Base-by-base conservation (phyloP, 2,888 invertebrate genomes). In the Mythimna lalbum region DNA sequence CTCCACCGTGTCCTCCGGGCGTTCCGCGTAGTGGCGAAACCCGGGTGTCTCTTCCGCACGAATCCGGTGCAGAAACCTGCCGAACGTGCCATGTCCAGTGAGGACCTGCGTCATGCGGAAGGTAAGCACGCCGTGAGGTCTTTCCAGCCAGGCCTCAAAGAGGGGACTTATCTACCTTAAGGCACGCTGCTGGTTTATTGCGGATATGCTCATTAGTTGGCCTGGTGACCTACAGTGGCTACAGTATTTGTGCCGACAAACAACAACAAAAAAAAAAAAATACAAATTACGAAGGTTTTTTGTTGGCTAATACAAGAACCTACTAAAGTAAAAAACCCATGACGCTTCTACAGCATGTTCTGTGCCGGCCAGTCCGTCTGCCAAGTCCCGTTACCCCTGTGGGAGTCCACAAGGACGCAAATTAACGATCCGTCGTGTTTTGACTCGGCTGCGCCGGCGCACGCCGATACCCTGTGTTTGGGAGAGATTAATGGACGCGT, bases 321-420 rank as follows among this genome's bases (percentile, higher is more conserved):
- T 1, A 23, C 17, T 47, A 3, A 49, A 56, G 36, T 60, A 47
- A 50, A 57, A 68, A 61, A 57, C 52, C 5, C 23, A 0, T 10
- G 23, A 0, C 31, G 31, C 9, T 10, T 73, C 78, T 78, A 55
- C 49, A 7, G 1, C 6, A 56, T 81, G 74, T 0, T 78, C 82
- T 81, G 6, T 74, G 76, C 0, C 36, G 43, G 31, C 55, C 67
- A 63, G 59, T 61, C 39, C 33, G 69, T 73, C 57, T 80, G 74
- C 59, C 69, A 75, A n/a, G 63, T 85, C 75, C 84, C 84, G 84
- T 84, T 84, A 81, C 49, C 81, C 69, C 83, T 39, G 83, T 75
- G 85, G 84, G 85, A 77, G 84, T 71, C 72, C 83, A 72, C 82
- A 84, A 80, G 83, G 83, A 78, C 81, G 67, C 55, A 82, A 80